Evolutionary conservation across 2,888 invertebrate genomes (phyloP), one percentile per base, ranked within the genome.

Genomic region (Escarpia spicata): DNA sequence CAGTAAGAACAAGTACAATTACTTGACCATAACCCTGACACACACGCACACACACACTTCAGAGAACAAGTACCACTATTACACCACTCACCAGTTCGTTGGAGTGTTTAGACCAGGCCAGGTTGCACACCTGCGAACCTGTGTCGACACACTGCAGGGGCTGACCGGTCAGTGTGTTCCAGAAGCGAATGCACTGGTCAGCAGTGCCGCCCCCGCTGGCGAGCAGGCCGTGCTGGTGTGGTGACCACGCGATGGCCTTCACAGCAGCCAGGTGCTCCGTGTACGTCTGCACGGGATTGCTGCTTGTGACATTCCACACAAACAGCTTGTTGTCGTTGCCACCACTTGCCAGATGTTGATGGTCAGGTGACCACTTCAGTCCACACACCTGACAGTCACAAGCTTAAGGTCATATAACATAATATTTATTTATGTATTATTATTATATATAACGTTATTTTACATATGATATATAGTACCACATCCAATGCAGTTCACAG

Each of bases 291-390:
- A 98, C 97, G 19, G 97, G 95, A 43, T 94, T 95, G 19, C 89
- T 89, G 60, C 92, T 92, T 43, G 92, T 93, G 92, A 92, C 92
- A 92, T 93, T 94, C 99, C 99, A 99, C 10, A 99, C 98, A 96
- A 98, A 98, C 92, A 99, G 97, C 95, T 98, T 98, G 97, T 99
- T 99, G 97, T 99, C 99, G 96, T 99, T 99, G 92, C 99, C 99
- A 75, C 99, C 99, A 75, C 99, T 99, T 0, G 99, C 99, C 92
- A 99, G 97, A 96, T 98, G 98, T 97, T 99, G 98, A 95, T 98
- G 98, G 96, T 99, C 99, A 1, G 99, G 99, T 1, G 99, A 99
- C 99, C 99, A 99, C 96, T 99, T 99, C 92, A 99, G 97, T 0
- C 99, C 99, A 97, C 99, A 99, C 92, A 97, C 97, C 97, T 97